phyloP scores from a whole-genome alignment of 2,888 invertebrate genomes.

The Meta bourneti region DNA sequence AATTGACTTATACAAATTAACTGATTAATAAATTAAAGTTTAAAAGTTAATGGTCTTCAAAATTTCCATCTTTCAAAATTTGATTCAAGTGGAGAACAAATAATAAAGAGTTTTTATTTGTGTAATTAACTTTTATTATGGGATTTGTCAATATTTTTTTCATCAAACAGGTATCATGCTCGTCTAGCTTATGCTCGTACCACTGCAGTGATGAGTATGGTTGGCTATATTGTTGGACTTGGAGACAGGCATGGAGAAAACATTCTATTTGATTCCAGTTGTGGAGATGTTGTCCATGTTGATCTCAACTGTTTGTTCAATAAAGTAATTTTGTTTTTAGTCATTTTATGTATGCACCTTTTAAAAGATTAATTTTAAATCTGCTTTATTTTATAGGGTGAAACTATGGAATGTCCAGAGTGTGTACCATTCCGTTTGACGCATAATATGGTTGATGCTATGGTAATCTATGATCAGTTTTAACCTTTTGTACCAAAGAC shows the following conservation, averaged over 20 bases:
- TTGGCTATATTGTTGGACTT: slow-evolving; percentile 94
- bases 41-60: too few species aligned
- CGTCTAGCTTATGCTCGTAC: slow-evolving; percentile 94
- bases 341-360: not conserved
- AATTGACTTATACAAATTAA: not conserved
- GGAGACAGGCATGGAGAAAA: slow-evolving; percentile 99
- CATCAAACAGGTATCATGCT: slow-evolving; percentile 89
- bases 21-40: not conserved
- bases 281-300: slow-evolving; percentile 97
- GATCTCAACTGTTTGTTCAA: slow-evolving; percentile 99
- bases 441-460: slow-evolving; percentile 97
- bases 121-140: too few species aligned
- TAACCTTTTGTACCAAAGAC: too few species aligned
- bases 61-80: too few species aligned
- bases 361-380: not conserved
- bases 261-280: slow-evolving; percentile 93
- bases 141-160: too few species aligned
- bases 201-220: slow-evolving; percentile 98
- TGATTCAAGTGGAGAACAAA: too few species aligned
- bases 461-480: slow-evolving; percentile 84
- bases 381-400: slow-evolving; percentile 83
- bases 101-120: too few species aligned
- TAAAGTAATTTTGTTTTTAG: slow-evolving; percentile 83
- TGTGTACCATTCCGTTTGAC: slow-evolving; percentile 96
- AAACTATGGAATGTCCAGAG: slow-evolving; percentile 93